Percentiles rank a stretch among this genome's conserved stretches.
phyloP scores from a whole-genome alignment of 2,113 vertebrate genomes.

The Bothrops jararaca region DNA sequence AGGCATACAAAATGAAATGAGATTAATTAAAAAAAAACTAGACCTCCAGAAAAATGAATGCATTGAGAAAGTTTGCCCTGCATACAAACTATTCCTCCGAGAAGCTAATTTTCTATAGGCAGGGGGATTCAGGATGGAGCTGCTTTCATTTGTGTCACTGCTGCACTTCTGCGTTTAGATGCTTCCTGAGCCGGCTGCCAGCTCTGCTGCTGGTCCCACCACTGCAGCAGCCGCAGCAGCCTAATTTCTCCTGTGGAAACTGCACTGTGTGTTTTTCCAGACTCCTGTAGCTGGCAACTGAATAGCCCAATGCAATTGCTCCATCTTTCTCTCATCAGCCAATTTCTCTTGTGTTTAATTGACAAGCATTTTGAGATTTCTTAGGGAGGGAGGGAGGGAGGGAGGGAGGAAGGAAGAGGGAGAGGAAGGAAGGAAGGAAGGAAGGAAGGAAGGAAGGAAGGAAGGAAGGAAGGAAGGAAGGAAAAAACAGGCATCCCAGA shows the following conservation, averaged over 20 bases:
- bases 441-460: background rate
- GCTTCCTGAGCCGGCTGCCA: background rate
- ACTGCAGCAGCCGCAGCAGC: background rate
- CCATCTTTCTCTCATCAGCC: background rate
- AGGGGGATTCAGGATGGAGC: background rate
- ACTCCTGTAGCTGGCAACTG: background rate
- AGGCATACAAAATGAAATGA: background rate
- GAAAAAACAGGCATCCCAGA: too few relatives aligned
- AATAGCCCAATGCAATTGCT: background rate
- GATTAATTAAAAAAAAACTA: background rate
- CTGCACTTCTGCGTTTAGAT: background rate
- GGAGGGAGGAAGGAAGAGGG: accelerated
- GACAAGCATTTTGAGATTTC: background rate
- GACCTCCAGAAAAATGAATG: background rate
- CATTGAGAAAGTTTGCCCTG: background rate
- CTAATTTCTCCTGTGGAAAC: background rate
- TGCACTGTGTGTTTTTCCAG: background rate
- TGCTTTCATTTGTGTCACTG: background rate
- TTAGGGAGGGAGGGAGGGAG: background rate
- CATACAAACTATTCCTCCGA: background rate
- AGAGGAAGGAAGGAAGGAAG: background rate
- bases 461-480: background rate
- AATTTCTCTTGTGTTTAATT: background rate
- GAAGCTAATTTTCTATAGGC: background rate
- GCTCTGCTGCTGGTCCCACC: background rate